Conservation (phyloP, 2,888 invertebrate genomes). For the Achlya flavicornis region DNA sequence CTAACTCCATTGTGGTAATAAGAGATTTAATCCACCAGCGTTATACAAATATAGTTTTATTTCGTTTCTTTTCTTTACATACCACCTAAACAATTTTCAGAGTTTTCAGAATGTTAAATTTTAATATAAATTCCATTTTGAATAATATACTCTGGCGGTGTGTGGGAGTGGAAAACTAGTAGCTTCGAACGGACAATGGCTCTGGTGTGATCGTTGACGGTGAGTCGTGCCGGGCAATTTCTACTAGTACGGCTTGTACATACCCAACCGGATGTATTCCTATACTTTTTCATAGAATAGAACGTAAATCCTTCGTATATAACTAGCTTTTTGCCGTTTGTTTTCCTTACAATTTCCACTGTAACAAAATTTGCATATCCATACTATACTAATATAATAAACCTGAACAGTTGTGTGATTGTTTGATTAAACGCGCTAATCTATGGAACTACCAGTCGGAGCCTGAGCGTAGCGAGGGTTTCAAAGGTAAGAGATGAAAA, state of each 20-base stretch:
- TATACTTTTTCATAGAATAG: constrained; percentile 34
- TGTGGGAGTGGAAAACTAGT: constrained; percentile 27
- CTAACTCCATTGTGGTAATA: no score
- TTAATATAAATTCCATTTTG: constrained; percentile 36
- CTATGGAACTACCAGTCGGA: no score
- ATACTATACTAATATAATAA: no score
- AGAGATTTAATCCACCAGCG: no score
- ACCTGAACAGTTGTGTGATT: no score
- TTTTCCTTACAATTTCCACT: constrained; percentile 25
- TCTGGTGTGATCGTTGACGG: not conserved
- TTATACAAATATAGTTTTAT: no score
- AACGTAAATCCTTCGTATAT: constrained; percentile 35
- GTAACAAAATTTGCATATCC: constrained; percentile 10
- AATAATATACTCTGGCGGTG: constrained; percentile 24
- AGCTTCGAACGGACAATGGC: constrained; percentile 3
- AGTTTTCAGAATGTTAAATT: no score
- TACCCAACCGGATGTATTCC: constrained; percentile 40
- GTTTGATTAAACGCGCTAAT: no score
- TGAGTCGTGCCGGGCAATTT: constrained; percentile 44
- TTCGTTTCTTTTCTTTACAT: no score
- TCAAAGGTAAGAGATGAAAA: no score
- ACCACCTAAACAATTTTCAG: no score
- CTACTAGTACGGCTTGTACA: constrained; percentile 40
- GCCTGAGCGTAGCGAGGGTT: no score
- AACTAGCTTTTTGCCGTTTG: constrained; percentile 25